Evolutionary conservation across 2,797 vertebrate genomes (phyloP).

Genomic region (Chelmon rostratus): DNA sequence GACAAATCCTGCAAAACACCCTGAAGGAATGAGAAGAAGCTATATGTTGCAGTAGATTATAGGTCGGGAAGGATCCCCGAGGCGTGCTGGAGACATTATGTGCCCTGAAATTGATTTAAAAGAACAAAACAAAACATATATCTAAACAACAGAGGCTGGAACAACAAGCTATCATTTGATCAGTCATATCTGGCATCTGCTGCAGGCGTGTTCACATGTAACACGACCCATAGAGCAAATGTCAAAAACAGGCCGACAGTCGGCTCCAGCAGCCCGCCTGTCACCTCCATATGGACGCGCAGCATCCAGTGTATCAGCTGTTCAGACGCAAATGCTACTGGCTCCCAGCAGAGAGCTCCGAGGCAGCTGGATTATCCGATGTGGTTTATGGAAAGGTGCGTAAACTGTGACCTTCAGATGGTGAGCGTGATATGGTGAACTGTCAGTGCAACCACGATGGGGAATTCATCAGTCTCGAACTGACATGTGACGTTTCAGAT

Average conservation of each 20-base stretch:
- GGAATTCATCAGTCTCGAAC: background rate
- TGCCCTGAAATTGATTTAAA: slow-evolving; percentile 1
- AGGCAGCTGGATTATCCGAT: slow-evolving; percentile 56
- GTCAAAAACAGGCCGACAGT: background rate
- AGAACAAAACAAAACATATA: background rate
- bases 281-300: slow-evolving; percentile 45
- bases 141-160: background rate
- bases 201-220: background rate
- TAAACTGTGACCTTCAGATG: slow-evolving; percentile 54
- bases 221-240: background rate
- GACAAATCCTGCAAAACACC: background rate
- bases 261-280: slow-evolving; percentile 37
- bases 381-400: slow-evolving; percentile 32
- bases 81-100: slow-evolving; percentile 30
- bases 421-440: background rate
- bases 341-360: slow-evolving; percentile 42
- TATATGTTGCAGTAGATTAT: background rate
- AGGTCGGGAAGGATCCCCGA: slow-evolving; percentile 11
- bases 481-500: background rate
- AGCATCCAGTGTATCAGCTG: slow-evolving; percentile 47
- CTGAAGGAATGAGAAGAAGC: background rate
- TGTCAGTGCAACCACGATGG: too few relatives aligned
- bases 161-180: background rate
- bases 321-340: slow-evolving; percentile 42
- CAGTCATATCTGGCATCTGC: background rate